A percentile compares a stretch with the other conserved stretches of the same genome.
phyloP scores from a whole-genome alignment of 2,797 vertebrate genomes.

The Thunnus albacares region DNA sequence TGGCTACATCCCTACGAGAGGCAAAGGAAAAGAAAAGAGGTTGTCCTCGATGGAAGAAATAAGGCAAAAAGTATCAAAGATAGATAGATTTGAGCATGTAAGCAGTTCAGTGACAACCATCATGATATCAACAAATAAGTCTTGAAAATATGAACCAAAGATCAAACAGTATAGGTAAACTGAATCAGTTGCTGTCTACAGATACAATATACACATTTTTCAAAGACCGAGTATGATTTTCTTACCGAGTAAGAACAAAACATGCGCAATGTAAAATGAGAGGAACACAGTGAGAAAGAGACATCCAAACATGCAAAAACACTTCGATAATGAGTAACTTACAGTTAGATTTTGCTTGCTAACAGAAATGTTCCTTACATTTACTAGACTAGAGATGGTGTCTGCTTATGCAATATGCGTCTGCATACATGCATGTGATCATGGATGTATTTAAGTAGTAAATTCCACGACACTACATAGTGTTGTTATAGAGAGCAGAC shows the following conservation, averaged over 20 bases:
- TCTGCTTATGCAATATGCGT: neutral
- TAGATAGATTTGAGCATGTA: neutral
- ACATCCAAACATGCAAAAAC: neutral
- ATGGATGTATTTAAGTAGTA: neutral
- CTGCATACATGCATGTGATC: constrained; percentile 3
- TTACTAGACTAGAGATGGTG: constrained; percentile 22
- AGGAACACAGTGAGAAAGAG: neutral
- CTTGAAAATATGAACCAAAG: neutral
- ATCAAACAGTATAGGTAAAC: neutral
- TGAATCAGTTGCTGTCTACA: neutral
- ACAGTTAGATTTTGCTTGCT: constrained; percentile 53
- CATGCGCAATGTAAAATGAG: neutral
- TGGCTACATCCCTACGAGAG: neutral
- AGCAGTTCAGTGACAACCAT: neutral
- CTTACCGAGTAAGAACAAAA: neutral
- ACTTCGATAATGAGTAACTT: constrained; percentile 49
- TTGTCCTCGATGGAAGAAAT: neutral
- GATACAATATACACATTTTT: neutral
- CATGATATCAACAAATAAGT: neutral
- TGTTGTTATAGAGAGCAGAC: constrained; percentile 33
- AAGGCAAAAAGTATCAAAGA: neutral
- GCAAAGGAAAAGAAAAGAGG: constrained; percentile 7
- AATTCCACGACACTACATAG: constrained; percentile 14
- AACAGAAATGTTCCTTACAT: constrained; percentile 19
- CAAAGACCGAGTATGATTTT: neutral